A percentile compares a stretch with the other conserved stretches of the same genome.
phyloP scores from a whole-genome alignment of 2,113 vertebrate species.

The Spheniscus mendiculus region DNA sequence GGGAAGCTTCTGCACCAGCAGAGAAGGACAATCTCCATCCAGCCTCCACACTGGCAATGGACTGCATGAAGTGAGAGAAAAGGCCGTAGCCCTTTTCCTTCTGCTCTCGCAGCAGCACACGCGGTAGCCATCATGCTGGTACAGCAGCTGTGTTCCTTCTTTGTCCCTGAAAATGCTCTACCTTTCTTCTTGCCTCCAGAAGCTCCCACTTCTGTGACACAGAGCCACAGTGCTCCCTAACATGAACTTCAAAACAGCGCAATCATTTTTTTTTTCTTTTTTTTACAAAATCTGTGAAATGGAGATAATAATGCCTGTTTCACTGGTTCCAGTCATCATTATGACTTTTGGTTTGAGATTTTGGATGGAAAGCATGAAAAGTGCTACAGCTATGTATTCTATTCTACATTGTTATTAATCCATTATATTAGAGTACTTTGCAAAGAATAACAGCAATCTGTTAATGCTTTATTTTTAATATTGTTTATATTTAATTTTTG shows the following conservation, averaged over 20 bases:
- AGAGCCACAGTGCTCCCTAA: background rate
- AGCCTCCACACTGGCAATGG: background rate
- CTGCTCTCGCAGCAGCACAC: background rate
- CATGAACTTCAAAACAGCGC: rapidly evolving
- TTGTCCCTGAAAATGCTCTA: background rate
- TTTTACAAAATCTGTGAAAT: background rate
- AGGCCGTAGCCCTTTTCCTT: background rate
- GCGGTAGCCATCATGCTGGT: background rate
- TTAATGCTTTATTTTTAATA: background rate
- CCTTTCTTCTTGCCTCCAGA: background rate
- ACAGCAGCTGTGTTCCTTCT: background rate
- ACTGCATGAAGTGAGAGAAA: background rate
- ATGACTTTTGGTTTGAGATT: background rate
- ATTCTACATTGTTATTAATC: background rate
- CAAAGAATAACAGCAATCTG: background rate
- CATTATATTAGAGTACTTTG: background rate
- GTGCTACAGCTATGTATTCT: background rate
- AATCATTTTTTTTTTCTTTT: background rate
- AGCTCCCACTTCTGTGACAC: background rate
- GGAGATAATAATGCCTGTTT: background rate
- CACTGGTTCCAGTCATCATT: background rate
- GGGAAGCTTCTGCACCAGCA: background rate
- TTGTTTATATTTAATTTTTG: background rate
- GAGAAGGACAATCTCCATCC: background rate
- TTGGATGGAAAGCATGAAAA: background rate